Evolutionary conservation across 2,113 vertebrate species (phyloP), one percentile per base, ranked within the genome.

Genomic region (Neofelis nebulosa): DNA sequence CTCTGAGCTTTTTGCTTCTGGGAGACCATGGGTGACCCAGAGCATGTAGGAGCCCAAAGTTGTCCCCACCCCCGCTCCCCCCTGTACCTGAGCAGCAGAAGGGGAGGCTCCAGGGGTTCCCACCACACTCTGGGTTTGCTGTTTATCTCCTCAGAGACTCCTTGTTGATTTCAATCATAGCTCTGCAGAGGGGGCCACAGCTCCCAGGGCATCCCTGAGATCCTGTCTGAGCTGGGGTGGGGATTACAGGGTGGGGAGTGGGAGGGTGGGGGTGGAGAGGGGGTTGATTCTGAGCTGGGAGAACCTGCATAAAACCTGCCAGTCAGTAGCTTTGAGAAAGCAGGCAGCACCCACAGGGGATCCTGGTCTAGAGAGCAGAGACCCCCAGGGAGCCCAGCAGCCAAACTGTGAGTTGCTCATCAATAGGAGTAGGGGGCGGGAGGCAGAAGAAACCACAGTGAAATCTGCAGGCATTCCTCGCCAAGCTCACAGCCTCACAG

Each of bases 91-190:
- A 82, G 33, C 29, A 1, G 0, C 38, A 33, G 29, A 41, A 21
- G 36, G 25, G 50, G 50, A 88, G 33, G 33, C 7, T 81, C 45
- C 19, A 19, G 19, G 71, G 52, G 36, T 63, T 91, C 48, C 48
- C 1, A 4, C 8, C 1, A 21, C 27, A 8, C 36, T 66, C 57
- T 55, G 69, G 68, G 25, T 66, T 94, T 91, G 19, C 63, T 69
- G 13, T 97, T 78, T 90, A 36, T 87, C 85, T 81, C 92, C 95
- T 91, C 63, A 23, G 48, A 85, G 78, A 38, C 9, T 27, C 86
- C 36, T 45, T 85, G 63, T 78, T 81, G 94, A 93, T 94, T 91
- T 85, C 96, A 98, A 98, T 98, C 94, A 97, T 61, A 97, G 92
- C 76, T 97, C 97, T 97, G 27, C 79, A 79, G 76, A 78, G 31